These are phyloP conservation scores for Rhinichthys osculus DNA, from an alignment of 2,797 vertebrate genomes.

Conservation along the genomic window DNA sequence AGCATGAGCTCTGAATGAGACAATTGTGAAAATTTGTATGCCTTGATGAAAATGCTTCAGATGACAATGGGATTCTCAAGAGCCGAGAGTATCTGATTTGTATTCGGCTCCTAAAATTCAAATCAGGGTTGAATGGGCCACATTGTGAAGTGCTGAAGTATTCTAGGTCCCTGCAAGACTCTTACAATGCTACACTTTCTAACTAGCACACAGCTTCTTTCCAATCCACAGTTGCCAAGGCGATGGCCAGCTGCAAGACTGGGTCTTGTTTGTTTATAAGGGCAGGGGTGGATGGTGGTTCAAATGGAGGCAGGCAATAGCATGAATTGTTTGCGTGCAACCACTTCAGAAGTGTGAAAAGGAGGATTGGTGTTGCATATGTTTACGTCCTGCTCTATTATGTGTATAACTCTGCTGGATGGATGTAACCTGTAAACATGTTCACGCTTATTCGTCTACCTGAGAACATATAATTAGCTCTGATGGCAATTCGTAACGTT, in stretches of 20 bases:
- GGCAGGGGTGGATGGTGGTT: slow-evolving; percentile 78
- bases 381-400: slow-evolving; percentile 56
- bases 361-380: slow-evolving; percentile 63
- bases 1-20: slow-evolving; percentile 47
- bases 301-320: slow-evolving; percentile 76
- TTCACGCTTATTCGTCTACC: slow-evolving; percentile 29
- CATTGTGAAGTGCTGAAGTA: slow-evolving; percentile 67
- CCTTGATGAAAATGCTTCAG: slow-evolving; percentile 61
- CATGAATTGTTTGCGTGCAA: slow-evolving; percentile 71
- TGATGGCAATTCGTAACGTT: background rate
- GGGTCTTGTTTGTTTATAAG: slow-evolving; percentile 81
- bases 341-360: slow-evolving; percentile 63
- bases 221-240: slow-evolving; percentile 80
- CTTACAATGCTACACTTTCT: slow-evolving; percentile 76
- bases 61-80: slow-evolving; percentile 65
- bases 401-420: slow-evolving; percentile 21
- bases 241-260: slow-evolving; percentile 82
- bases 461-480: slow-evolving; percentile 28
- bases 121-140: slow-evolving; percentile 67
- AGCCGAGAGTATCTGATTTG: slow-evolving; percentile 59
- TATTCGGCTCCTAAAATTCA: slow-evolving; percentile 65
- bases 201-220: slow-evolving; percentile 75
- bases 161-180: slow-evolving; percentile 67
- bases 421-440: slow-evolving; percentile 31
- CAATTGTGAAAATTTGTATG: slow-evolving; percentile 57